Evolutionary conservation across 2,888 invertebrate genomes (phyloP), one percentile per base, ranked within the genome.

Genomic region (Leptinotarsa rubiginosa): DNA sequence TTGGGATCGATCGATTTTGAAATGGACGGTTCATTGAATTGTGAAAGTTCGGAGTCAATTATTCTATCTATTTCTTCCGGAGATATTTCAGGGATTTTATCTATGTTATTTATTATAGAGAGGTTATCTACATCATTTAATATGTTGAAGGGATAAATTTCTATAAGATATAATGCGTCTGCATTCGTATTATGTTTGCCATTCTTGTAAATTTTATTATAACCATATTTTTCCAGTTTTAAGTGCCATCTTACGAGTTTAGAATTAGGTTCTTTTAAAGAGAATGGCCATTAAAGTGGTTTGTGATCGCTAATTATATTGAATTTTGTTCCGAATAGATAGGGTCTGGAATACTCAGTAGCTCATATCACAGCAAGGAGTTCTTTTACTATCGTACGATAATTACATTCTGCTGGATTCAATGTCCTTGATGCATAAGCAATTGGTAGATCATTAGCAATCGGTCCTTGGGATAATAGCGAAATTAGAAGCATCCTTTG

Each of bases 301-400:
- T 78, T 78, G 20, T 76, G 75, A 49, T 76, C 75, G 13, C 68
- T 73, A 50, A 76, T 16, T 16, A 77, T 77, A 50, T 70, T 71
- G 47, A 77, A 75, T 72, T 75, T 71, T 31, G 62, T 20, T 20
- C 76, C 73, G 20, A 66, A 77, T 0, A 80, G 25, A 47, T 80
- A 81, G 3, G 80, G 80, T 50, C 78, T 64, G n/a, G n/a, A n/a
- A n/a, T n/a, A n/a, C n/a, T n/a, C n/a, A n/a, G 68, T 67, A 1
- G 77, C 70, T 71, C 74, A 78, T 22, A 80, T 70, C 13, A 78
- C 74, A 2, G 76, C 73, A 62, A 77, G 56, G 16, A 78, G 59
- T 73, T 81, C 80, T 50, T 75, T 81, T 69, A 78, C 77, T 15
- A 76, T 81, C n/a, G 75, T 77, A 62, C 47, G 73, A 50, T 70